Conservation (phyloP, 2,888 invertebrate species). For the Amphipyra tragopoginis region DNA sequence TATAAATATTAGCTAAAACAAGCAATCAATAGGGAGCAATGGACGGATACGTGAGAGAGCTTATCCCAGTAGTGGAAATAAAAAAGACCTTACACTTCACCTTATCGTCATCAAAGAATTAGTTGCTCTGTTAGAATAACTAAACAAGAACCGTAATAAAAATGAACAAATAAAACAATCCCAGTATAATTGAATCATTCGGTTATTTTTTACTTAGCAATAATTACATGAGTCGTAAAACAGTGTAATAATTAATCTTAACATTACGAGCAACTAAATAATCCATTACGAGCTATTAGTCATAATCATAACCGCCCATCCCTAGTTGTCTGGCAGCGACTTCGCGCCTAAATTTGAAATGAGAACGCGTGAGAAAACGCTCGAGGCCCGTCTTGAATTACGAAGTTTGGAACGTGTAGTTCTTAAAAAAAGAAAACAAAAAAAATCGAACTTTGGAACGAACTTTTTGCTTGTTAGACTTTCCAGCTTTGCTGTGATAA, state of each 20-base stretch:
- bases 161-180: too few species aligned
- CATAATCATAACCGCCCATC: constrained; percentile 50
- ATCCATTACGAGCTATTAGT: constrained; percentile 42
- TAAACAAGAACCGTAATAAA: too few species aligned
- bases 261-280: constrained; percentile 10
- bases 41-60: too few species aligned
- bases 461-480: constrained; percentile 68
- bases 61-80: too few species aligned
- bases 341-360: constrained; percentile 84
- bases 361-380: constrained; percentile 84
- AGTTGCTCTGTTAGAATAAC: too few species aligned
- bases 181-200: too few species aligned
- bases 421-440: constrained; percentile 39
- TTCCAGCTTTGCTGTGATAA: constrained; percentile 52
- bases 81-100: too few species aligned
- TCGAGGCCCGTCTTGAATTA: constrained; percentile 77
- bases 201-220: too few species aligned
- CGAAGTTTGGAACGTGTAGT: constrained; percentile 77
- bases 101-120: too few species aligned
- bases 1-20: background rate
- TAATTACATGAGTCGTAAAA: too few species aligned
- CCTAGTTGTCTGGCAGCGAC: constrained; percentile 68
- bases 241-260: background rate
- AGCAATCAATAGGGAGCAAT: too few species aligned
- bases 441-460: constrained; percentile 51